A percentile compares a stretch with the other conserved stretches of the same genome.
Evolutionary conservation across 2,888 invertebrate genomes (phyloP).

Genomic region (Agriopis leucophaearia): DNA sequence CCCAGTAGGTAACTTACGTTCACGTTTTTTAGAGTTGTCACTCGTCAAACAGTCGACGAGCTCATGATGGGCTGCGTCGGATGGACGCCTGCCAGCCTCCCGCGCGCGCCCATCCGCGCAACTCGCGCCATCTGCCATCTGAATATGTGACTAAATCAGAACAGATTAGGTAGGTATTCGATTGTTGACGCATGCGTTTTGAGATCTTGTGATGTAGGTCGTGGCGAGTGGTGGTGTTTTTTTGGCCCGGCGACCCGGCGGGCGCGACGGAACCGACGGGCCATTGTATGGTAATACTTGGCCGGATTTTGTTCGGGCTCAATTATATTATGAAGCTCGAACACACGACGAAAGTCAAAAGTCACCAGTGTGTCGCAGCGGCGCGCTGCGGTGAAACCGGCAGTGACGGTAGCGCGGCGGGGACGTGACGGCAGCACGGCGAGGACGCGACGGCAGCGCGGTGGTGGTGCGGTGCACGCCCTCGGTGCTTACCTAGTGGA

Average conservation of each 20-base stretch:
- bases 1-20: slow-evolving; percentile 76
- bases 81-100: slow-evolving; percentile 82
- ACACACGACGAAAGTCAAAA: slow-evolving; percentile 83
- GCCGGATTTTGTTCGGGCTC: slow-evolving; percentile 85
- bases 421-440: no score
- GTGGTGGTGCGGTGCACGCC: no score
- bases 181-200: slow-evolving; percentile 22
- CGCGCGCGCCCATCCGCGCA: slow-evolving; percentile 48
- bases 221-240: slow-evolving; percentile 80
- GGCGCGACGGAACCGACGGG: slow-evolving; percentile 81
- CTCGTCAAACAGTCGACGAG: slow-evolving; percentile 81
- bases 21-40: slow-evolving; percentile 82
- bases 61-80: slow-evolving; percentile 83
- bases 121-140: background rate
- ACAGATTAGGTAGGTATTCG: slow-evolving; percentile 50
- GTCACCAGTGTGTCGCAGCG: slow-evolving; percentile 78
- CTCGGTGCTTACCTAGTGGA: no score
- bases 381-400: slow-evolving; percentile 39
- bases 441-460: no score
- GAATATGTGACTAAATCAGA: slow-evolving; percentile 35
- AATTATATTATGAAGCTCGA: slow-evolving; percentile 86
- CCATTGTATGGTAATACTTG: slow-evolving; percentile 85
- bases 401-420: no score
- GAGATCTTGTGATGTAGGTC: slow-evolving; percentile 31
- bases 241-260: slow-evolving; percentile 84